A percentile compares a stretch with the other conserved stretches of the same genome.
These are phyloP conservation scores for Pipa parva DNA, from an alignment of 2,113 vertebrate species.

Conservation along the genomic window DNA sequence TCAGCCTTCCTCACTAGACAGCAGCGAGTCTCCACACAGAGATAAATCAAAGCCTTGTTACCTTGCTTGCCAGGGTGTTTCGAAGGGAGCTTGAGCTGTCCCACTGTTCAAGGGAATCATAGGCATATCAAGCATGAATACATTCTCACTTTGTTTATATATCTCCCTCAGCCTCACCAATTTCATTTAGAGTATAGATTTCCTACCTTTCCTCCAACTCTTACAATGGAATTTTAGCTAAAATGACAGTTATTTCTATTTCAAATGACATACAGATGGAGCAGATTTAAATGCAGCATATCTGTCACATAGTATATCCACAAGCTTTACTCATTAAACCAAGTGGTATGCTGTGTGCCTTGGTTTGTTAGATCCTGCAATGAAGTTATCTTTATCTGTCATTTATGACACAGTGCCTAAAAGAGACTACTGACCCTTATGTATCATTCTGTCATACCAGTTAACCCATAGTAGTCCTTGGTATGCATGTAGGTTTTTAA, in stretches of 20 bases:
- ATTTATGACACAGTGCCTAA: background rate
- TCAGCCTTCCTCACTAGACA: constrained; percentile 14
- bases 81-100: background rate
- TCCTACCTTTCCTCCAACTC: constrained; percentile 11
- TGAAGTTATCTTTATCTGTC: too few relatives aligned
- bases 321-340: too few relatives aligned
- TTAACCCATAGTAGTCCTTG: too few relatives aligned
- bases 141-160: constrained; percentile 15
- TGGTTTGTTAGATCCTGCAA: too few relatives aligned
- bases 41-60: constrained; percentile 53
- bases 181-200: constrained; percentile 9
- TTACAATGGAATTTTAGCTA: background rate
- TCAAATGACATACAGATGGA: too few relatives aligned
- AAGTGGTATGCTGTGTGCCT: too few relatives aligned
- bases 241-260: background rate
- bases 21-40: constrained; percentile 45
- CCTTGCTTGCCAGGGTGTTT: constrained; percentile 18
- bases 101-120: constrained; percentile 1
- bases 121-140: constrained; percentile 18
- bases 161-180: background rate
- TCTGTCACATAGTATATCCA: too few relatives aligned
- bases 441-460: background rate
- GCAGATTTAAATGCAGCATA: too few relatives aligned
- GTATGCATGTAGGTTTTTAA: background rate
- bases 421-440: background rate